Evolutionary conservation across 2,888 invertebrate species (phyloP).

Genomic region (Amorpha juglandis): DNA sequence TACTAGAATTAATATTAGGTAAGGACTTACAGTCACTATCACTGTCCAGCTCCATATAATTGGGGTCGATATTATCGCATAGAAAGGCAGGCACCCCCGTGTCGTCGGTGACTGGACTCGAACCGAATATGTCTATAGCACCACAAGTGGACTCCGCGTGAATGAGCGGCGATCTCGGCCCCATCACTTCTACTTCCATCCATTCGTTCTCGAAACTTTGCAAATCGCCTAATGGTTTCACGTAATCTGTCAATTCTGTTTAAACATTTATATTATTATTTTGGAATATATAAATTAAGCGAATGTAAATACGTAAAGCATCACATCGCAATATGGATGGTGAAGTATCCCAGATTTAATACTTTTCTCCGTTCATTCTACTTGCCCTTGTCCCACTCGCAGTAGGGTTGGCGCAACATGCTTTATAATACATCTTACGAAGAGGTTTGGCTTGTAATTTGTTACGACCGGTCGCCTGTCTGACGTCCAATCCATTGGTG

Average conservation of each 20-base stretch:
- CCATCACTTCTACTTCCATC: constrained; percentile 93
- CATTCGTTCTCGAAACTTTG: constrained; percentile 95
- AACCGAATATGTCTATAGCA: constrained; percentile 68
- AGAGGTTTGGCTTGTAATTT: too few relatives aligned
- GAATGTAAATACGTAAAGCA: too few relatives aligned
- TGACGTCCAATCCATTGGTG: too few relatives aligned
- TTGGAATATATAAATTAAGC: too few relatives aligned
- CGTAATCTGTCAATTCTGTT: constrained; percentile 81
- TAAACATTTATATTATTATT: too few relatives aligned
- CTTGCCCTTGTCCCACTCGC: too few relatives aligned
- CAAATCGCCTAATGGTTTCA: constrained; percentile 88
- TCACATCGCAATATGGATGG: background rate
- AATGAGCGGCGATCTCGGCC: constrained; percentile 81
- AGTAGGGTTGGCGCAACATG: too few relatives aligned
- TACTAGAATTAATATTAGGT: background rate
- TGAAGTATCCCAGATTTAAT: too few relatives aligned
- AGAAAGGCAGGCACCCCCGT: constrained; percentile 84
- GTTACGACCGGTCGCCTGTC: too few relatives aligned
- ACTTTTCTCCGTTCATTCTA: background rate
- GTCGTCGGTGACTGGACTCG: constrained; percentile 62
- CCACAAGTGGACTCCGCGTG: constrained; percentile 52
- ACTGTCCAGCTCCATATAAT: constrained; percentile 81
- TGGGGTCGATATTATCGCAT: constrained; percentile 83
- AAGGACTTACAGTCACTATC: constrained; percentile 73
- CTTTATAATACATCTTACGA: too few relatives aligned